phyloP scores from a whole-genome alignment of 2,888 invertebrate species.

The Hemaris fuciformis region DNA sequence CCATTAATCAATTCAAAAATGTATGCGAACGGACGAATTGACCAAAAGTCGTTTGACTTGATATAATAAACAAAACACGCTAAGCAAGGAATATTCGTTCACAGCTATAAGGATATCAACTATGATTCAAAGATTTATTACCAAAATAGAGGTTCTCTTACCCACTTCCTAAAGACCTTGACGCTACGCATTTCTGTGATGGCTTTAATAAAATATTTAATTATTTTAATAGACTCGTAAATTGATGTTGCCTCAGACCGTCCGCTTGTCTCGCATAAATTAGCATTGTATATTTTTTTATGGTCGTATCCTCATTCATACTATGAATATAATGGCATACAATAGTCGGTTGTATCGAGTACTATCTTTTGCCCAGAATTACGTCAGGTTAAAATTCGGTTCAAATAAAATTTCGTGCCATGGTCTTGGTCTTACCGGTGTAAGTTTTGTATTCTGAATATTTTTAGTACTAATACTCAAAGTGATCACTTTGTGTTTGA shows the following conservation, averaged over 20 bases:
- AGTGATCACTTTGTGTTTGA: neutral
- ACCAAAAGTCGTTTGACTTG: no score
- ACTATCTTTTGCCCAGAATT: no score
- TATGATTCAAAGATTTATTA: neutral
- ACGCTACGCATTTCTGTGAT: neutral
- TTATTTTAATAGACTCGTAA: slow-evolving; percentile 2
- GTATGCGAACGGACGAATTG: no score
- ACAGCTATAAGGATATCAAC: no score
- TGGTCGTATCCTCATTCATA: neutral
- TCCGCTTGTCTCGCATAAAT: neutral
- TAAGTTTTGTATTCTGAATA: no score
- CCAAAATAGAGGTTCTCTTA: neutral
- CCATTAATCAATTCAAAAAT: no score
- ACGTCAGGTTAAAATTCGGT: no score
- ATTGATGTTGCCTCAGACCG: neutral
- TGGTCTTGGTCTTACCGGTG: no score
- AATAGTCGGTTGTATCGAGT: neutral
- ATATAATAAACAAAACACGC: no score
- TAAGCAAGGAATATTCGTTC: no score
- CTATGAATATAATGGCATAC: neutral
- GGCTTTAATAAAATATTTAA: neutral
- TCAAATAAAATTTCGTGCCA: no score
- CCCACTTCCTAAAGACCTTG: neutral
- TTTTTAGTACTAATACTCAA: no score
- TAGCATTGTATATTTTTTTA: neutral